Evolutionary conservation across 2,797 vertebrate species (phyloP).

Genomic region (Sebastes baramenuke): DNA sequence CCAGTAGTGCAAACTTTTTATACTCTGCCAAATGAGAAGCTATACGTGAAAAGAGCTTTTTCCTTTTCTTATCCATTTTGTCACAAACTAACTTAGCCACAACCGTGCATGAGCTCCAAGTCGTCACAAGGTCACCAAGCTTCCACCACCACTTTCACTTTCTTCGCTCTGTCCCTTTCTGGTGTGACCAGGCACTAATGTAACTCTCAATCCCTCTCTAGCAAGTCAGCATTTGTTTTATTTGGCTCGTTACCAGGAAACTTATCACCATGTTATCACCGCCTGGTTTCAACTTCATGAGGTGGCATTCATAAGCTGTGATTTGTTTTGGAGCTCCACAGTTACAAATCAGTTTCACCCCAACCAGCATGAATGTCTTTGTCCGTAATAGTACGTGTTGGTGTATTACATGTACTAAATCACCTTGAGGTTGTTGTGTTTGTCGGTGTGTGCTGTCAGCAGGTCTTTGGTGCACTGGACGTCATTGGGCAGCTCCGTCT

Average conservation of each 20-base stretch:
- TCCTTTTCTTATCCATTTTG: neutral
- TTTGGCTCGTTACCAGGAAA: neutral
- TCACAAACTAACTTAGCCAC: neutral
- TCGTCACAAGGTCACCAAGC: neutral
- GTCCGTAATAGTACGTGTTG: neutral
- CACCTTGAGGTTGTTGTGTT: slow-evolving; percentile 89
- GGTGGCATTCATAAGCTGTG: neutral
- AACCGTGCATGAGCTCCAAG: neutral
- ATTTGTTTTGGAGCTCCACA: neutral
- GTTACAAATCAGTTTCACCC: neutral
- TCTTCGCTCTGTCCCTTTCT: neutral
- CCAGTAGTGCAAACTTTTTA: neutral
- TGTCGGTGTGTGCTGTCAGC: slow-evolving; percentile 85
- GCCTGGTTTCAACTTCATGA: neutral
- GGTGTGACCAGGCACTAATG: neutral
- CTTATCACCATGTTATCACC: neutral
- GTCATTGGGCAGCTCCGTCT: slow-evolving; percentile 91
- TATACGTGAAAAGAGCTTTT: neutral
- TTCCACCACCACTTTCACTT: neutral
- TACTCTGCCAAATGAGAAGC: neutral
- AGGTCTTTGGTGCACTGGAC: slow-evolving; percentile 91
- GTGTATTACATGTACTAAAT: neutral
- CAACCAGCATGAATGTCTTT: neutral
- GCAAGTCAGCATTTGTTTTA: neutral
- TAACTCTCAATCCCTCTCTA: neutral